These are phyloP conservation scores for Caenorhabditis sulstoni DNA, from an alignment of 2,888 invertebrate species.

Conservation along the genomic window DNA sequence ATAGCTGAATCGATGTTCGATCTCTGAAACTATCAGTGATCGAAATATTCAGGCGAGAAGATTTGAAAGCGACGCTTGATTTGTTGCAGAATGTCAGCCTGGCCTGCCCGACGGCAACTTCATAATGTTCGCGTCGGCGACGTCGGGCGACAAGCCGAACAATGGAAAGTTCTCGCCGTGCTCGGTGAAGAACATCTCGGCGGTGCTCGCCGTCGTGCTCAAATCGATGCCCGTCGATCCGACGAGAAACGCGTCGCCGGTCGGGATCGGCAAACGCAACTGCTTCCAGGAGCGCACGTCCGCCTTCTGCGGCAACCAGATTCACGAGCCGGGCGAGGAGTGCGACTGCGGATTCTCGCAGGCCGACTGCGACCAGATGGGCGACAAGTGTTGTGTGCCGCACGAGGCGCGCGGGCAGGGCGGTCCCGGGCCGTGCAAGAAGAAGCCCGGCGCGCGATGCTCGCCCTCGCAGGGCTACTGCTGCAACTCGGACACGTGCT, in stretches of 20 bases:
- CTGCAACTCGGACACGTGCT: slow-evolving; percentile 91
- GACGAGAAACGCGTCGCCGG: slow-evolving; percentile 64
- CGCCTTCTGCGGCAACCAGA: slow-evolving; percentile 99
- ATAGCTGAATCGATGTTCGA: no score
- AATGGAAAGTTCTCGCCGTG: slow-evolving; percentile 90
- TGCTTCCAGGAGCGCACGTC: slow-evolving; percentile 94
- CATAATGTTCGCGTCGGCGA: slow-evolving; percentile 98
- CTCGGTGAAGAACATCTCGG: slow-evolving; percentile 73
- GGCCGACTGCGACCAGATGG: slow-evolving; percentile 88
- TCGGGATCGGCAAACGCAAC: slow-evolving; percentile 88
- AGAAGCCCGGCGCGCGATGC: slow-evolving; percentile 83
- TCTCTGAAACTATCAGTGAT: no score
- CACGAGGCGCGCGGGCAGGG: slow-evolving; percentile 72
- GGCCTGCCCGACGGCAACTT: slow-evolving; percentile 95
- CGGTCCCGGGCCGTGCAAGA: slow-evolving; percentile 84
- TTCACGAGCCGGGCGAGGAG: slow-evolving; percentile 96
- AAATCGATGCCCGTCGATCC: slow-evolving; percentile 76
- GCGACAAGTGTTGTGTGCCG: slow-evolving; percentile 88
- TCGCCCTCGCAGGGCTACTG: slow-evolving; percentile 96
- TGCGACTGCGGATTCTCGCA: slow-evolving; percentile 93
- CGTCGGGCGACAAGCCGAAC: slow-evolving; percentile 96
- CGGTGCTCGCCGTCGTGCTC: slow-evolving; percentile 77
- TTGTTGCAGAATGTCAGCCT: slow-evolving; percentile 89
- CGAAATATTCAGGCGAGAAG: no score
- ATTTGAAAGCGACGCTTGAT: background rate